These are phyloP conservation scores for Tetragonula clypearis DNA, from an alignment of 1,140 invertebrate species.

Conservation along the genomic window DNA sequence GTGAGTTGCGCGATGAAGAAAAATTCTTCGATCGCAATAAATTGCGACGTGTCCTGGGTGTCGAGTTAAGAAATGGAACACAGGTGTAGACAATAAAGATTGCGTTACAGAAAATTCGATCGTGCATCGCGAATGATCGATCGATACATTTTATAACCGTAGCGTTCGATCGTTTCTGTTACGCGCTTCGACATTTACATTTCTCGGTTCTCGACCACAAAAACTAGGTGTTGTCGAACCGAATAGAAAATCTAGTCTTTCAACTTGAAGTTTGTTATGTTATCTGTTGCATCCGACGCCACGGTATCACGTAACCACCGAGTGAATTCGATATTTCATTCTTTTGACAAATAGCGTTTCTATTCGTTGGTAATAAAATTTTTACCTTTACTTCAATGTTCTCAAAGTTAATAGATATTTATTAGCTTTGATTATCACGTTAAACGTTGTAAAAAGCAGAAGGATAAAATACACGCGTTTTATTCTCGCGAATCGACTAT, in stretches of 20 bases:
- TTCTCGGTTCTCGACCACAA: slow-evolving; percentile 4
- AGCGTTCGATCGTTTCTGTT: background rate
- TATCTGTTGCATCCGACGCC: background rate
- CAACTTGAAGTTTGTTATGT: background rate
- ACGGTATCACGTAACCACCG: background rate
- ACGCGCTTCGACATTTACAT: background rate
- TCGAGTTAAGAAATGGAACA: background rate
- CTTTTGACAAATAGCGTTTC: background rate
- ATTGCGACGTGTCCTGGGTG: too few relatives aligned
- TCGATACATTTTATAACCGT: background rate
- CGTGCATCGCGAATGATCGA: background rate
- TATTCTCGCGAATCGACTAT: background rate
- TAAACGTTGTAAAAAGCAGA: too few relatives aligned
- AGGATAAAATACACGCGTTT: too few relatives aligned
- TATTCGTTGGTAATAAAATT: background rate
- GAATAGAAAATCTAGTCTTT: background rate
- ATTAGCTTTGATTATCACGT: too few relatives aligned
- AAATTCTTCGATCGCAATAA: background rate
- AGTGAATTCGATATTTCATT: background rate
- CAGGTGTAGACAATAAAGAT: background rate
- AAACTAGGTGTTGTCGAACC: slow-evolving; percentile 33
- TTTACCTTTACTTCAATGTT: background rate
- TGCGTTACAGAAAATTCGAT: slow-evolving; percentile 8
- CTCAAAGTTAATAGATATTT: too few relatives aligned
- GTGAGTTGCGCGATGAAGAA: background rate